Percentiles rank a stretch among this genome's conserved stretches.
Evolutionary conservation across 1,140 invertebrate species (phyloP).

Genomic region (Megalopta genalis): DNA sequence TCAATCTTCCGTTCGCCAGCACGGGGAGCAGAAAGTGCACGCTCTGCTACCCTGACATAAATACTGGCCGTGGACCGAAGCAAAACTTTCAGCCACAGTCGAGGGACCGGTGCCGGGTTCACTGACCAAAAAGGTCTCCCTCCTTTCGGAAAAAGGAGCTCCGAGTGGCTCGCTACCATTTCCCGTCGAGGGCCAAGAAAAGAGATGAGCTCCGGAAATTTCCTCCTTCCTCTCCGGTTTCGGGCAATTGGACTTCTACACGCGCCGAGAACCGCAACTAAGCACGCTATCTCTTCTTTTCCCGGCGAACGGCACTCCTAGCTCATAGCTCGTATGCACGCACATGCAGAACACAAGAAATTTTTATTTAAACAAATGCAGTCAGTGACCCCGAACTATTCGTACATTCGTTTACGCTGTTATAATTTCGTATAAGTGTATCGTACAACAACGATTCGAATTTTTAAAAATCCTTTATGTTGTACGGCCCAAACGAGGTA

Average conservation of each 20-base stretch:
- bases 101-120: slow-evolving; percentile 13
- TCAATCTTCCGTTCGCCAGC: slow-evolving; percentile 32
- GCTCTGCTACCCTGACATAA: slow-evolving; percentile 43
- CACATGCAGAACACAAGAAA: not conserved
- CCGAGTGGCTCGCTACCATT: slow-evolving; percentile 35
- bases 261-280: slow-evolving; percentile 21
- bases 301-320: not conserved
- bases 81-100: slow-evolving; percentile 43
- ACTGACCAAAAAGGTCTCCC: slow-evolving; percentile 27
- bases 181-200: slow-evolving; percentile 31
- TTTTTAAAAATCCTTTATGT: too few relatives aligned
- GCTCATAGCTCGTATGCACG: slow-evolving; percentile 8
- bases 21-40: slow-evolving; percentile 30
- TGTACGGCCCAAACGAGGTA: too few relatives aligned
- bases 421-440: too few relatives aligned
- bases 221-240: slow-evolving; percentile 34
- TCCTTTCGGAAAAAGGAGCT: slow-evolving; percentile 38
- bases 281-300: slow-evolving; percentile 38
- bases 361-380: too few relatives aligned
- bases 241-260: slow-evolving; percentile 44
- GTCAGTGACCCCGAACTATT: too few relatives aligned
- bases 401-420: too few relatives aligned
- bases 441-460: too few relatives aligned
- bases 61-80: slow-evolving; percentile 39
- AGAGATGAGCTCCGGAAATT: slow-evolving; percentile 39